phyloP scores from a whole-genome alignment of 2,888 invertebrate genomes.

The Eristalis intricaria region DNA sequence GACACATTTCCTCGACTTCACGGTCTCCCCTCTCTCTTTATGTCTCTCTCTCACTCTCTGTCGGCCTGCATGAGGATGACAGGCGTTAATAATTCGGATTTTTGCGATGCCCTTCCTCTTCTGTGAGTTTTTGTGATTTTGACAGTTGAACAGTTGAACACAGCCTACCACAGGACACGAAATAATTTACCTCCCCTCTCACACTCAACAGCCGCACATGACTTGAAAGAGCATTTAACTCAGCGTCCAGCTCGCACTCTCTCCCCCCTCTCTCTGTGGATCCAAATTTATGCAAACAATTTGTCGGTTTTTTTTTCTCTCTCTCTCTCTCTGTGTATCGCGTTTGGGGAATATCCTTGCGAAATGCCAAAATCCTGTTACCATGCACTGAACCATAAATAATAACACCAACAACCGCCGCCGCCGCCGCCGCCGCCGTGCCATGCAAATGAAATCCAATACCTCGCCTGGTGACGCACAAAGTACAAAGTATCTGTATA shows the following conservation, averaged over 20 bases:
- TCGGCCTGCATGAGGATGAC: slow-evolving; percentile 32
- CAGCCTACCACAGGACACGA: slow-evolving; percentile 33
- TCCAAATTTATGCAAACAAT: slow-evolving; percentile 38
- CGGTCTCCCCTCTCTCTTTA: not conserved
- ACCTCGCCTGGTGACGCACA: slow-evolving; percentile 17
- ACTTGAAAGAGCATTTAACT: not conserved
- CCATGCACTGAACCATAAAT: slow-evolving; percentile 41
- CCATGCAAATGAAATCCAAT: slow-evolving; percentile 34
- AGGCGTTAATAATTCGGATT: slow-evolving; percentile 53
- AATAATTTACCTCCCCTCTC: slow-evolving; percentile 25
- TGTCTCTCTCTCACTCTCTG: slow-evolving; percentile 1
- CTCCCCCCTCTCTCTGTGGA: not conserved
- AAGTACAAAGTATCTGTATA: slow-evolving; percentile 26
- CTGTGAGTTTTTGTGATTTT: slow-evolving; percentile 9
- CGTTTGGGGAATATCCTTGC: slow-evolving; percentile 11
- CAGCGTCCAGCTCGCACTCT: not conserved
- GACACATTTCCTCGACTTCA: not conserved
- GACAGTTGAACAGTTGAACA: slow-evolving; percentile 26
- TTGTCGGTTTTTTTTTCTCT: not conserved
- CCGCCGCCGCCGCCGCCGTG: too few relatives aligned
- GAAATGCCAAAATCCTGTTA: slow-evolving; percentile 40
- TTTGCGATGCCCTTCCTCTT: slow-evolving; percentile 5
- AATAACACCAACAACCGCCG: slow-evolving; percentile 16
- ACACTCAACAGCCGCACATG: not conserved
- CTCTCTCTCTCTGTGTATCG: not conserved